Evolutionary conservation across 2,888 invertebrate genomes (phyloP).

Genomic region (Drosophila monieri): DNA sequence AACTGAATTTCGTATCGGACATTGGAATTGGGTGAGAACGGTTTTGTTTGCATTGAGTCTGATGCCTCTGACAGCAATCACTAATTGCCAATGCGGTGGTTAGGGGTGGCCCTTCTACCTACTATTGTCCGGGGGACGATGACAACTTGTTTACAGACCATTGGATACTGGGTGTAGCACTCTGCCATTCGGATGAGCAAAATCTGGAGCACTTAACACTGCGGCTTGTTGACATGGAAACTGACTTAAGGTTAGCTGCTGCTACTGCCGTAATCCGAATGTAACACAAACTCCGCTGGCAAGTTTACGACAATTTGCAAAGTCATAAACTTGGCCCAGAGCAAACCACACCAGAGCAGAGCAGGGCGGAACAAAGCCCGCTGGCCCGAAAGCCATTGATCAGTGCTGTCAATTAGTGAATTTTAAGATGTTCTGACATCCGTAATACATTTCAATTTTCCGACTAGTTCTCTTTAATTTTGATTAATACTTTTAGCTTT

Average conservation of each 20-base stretch:
- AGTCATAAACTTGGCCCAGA: constrained; percentile 56
- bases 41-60: constrained; percentile 31
- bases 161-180: constrained; percentile 39
- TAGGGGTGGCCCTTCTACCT: constrained; percentile 1
- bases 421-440: neutral
- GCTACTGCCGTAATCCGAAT: constrained; percentile 45
- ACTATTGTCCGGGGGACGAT: constrained; percentile 10
- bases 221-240: constrained; percentile 61
- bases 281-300: constrained; percentile 57
- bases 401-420: neutral
- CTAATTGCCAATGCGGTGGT: constrained; percentile 63
- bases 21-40: constrained; percentile 18
- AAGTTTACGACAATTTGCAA: constrained; percentile 51
- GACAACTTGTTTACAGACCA: constrained; percentile 54
- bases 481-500: neutral
- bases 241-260: constrained; percentile 58
- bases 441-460: neutral
- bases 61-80: constrained; percentile 42
- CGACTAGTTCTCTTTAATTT: neutral
- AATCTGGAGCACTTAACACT: constrained; percentile 40
- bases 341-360: constrained; percentile 21
- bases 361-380: constrained; percentile 6
- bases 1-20: constrained; percentile 26
- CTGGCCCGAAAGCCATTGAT: neutral
- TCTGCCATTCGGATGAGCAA: constrained; percentile 36